Evolutionary conservation across 2,888 invertebrate species (phyloP).

Genomic region (Alcis repandata): DNA sequence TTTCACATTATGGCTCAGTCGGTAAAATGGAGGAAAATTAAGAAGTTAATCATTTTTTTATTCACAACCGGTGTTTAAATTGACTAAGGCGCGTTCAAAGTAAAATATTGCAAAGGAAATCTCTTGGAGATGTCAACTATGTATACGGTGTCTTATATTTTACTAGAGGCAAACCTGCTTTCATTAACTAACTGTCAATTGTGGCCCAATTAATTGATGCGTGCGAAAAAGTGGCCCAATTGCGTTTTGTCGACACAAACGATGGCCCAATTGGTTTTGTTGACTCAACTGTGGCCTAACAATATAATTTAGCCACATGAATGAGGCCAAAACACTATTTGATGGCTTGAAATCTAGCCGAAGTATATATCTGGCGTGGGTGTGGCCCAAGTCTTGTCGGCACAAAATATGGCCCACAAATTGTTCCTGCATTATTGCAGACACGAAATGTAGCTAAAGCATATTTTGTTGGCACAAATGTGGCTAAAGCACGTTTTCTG

Average conservation of each 20-base stretch:
- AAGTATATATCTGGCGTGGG: no score
- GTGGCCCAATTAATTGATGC: no score
- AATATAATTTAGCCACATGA: no score
- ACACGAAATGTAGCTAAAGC: neutral
- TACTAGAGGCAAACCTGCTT: conserved; percentile 37
- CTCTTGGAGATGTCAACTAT: conserved; percentile 51
- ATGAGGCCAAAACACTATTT: no score
- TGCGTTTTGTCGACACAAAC: neutral
- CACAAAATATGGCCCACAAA: neutral
- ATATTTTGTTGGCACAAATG: neutral
- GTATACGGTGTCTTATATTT: conserved; percentile 24
- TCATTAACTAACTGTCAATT: neutral
- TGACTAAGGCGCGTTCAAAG: conserved; percentile 52
- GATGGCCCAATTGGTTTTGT: neutral
- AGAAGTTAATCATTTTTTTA: conserved; percentile 29
- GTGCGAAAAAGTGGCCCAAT: neutral
- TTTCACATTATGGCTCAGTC: conserved; percentile 64
- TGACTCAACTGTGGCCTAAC: no score
- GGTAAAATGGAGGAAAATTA: conserved; percentile 44
- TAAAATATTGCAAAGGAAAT: conserved; percentile 41
- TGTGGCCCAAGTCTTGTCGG: neutral
- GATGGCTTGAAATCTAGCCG: no score
- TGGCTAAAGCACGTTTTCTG: no score
- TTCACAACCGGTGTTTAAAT: conserved; percentile 64
- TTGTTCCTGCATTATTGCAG: no score